phyloP scores from a whole-genome alignment of 2,113 vertebrate genomes.

The Lota lota region DNA sequence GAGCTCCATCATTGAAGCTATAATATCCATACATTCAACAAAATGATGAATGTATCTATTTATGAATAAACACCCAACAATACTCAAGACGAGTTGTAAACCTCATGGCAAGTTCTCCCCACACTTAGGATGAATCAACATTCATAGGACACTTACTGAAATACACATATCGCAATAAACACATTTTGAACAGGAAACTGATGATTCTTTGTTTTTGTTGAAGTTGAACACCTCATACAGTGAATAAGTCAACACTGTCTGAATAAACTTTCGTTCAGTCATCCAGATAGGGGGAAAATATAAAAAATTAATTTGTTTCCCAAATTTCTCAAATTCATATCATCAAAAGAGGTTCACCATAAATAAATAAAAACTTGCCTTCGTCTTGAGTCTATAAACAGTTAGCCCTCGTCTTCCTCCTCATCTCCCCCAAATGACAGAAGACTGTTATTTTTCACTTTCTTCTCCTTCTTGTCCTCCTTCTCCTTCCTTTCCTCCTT shows the following conservation, averaged over 20 bases:
- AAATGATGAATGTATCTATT: slow-evolving; percentile 31
- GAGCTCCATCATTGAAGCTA: slow-evolving; percentile 63
- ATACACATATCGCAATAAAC: neutral
- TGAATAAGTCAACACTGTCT: neutral
- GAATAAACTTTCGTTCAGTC: no score
- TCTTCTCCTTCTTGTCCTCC: slow-evolving; percentile 34
- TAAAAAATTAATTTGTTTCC: neutral
- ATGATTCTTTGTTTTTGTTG: no score
- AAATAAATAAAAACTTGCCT: neutral
- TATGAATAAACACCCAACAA: slow-evolving; percentile 8
- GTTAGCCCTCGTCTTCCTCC: slow-evolving; percentile 83
- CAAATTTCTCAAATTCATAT: neutral
- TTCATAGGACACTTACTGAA: neutral
- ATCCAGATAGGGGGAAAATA: neutral
- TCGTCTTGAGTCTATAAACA: neutral
- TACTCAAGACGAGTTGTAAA: neutral
- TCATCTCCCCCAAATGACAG: slow-evolving; percentile 87
- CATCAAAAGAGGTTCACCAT: neutral
- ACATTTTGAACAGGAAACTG: neutral
- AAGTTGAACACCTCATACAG: neutral
- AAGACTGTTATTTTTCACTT: slow-evolving; percentile 85
- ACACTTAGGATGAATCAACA: neutral
- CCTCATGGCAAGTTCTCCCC: slow-evolving; percentile 4
- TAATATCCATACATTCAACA: slow-evolving; percentile 47
- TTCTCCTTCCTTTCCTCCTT: slow-evolving; percentile 54